Percentiles rank a stretch among this genome's conserved stretches.
These are phyloP conservation scores for Dendronephthya gigantea DNA, from an alignment of 64 coral and sea anemone species.

Conservation along the genomic window DNA sequence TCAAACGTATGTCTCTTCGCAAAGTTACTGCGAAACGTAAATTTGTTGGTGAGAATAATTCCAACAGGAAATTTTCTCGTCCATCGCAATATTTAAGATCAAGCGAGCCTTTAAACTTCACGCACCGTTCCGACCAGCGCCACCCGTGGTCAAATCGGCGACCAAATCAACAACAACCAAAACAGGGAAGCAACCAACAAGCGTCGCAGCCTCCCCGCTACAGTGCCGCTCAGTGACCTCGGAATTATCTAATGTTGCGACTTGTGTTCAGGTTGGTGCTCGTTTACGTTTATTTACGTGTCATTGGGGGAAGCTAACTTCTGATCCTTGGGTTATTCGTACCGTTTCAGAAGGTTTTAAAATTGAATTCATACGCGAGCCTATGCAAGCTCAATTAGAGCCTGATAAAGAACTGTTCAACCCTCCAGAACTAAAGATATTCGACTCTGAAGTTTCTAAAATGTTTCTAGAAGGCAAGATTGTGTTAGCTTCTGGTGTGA, in stretches of 20 bases:
- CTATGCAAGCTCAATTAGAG: background rate
- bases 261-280: background rate
- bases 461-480: too few relatives aligned
- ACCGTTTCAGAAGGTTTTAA: too few relatives aligned
- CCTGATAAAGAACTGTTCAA: too few relatives aligned
- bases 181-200: too few relatives aligned
- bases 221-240: background rate
- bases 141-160: background rate
- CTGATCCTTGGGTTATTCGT: too few relatives aligned
- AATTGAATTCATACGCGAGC: background rate
- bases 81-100: background rate
- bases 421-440: background rate
- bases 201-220: too few relatives aligned
- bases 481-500: too few relatives aligned
- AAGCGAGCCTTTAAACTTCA: background rate
- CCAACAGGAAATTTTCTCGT: background rate
- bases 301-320: too few relatives aligned
- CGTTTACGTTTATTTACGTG: background rate
- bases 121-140: background rate
- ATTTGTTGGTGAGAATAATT: conserved; percentile 1
- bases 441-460: background rate
- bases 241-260: background rate
- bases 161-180: background rate
- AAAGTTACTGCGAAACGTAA: conserved; percentile 9
- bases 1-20: conserved; percentile 13